Evolutionary conservation across 37 sponge, comb jelly and placozoan species (phyloP).

Genomic region (Axinella damicornis): DNA sequence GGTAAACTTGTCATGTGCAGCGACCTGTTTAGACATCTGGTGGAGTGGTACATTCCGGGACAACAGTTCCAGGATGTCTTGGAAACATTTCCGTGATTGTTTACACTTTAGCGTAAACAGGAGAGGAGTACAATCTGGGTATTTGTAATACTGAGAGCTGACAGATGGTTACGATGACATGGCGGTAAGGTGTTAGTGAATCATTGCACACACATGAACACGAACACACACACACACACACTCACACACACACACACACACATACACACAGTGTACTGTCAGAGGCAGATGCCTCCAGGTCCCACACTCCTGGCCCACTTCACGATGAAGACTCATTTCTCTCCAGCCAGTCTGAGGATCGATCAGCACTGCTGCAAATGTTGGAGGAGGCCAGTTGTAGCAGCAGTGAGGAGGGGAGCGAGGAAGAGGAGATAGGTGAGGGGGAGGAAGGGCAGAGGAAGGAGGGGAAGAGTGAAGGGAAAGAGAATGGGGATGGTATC

Average conservation of each 20-base stretch:
- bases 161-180: too few relatives aligned
- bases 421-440: slow-evolving; percentile 38
- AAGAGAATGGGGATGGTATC: not conserved
- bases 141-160: too few relatives aligned
- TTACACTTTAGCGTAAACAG: too few relatives aligned
- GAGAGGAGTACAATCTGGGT: too few relatives aligned
- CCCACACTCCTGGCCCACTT: slow-evolving; percentile 27
- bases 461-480: not conserved
- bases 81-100: too few relatives aligned
- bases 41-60: too few relatives aligned
- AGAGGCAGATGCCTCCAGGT: slow-evolving; percentile 30
- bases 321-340: slow-evolving; percentile 56
- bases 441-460: not conserved
- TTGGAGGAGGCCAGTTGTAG: slow-evolving; percentile 50
- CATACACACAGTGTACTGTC: slow-evolving; percentile 24
- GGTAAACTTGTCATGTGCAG: too few relatives aligned
- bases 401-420: slow-evolving; percentile 22
- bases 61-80: too few relatives aligned
- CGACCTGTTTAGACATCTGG: too few relatives aligned
- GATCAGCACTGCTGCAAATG: slow-evolving; percentile 31
- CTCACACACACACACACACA: not conserved
- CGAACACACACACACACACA: not conserved
- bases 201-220: not conserved
- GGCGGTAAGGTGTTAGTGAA: too few relatives aligned
- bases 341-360: slow-evolving; percentile 19